Base-by-base conservation (phyloP, 2,797 vertebrate genomes). In the Leptodactylus fallax region DNA sequence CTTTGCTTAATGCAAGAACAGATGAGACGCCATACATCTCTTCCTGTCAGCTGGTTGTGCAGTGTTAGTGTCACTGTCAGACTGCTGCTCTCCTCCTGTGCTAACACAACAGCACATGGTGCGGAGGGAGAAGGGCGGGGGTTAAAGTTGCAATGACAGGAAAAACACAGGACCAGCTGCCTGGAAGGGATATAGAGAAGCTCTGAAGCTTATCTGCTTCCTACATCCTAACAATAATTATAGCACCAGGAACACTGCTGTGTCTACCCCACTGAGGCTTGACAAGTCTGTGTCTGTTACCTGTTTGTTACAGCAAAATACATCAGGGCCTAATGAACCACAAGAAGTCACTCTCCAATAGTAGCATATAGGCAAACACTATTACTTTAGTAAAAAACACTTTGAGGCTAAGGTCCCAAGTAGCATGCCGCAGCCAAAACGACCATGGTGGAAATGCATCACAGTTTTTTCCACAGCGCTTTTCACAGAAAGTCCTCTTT, bases 171-270 rank as follows among this genome's bases (percentile, higher is more conserved):
- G 36, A 67, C 51, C 88, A 89, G 88, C 84, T 86, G 88, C 71
- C 84, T 86, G 88, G 79, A 89, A 86, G 88, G 87, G 81, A 88
- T 88, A 80, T 63, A 85, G 55, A 77, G 61, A 36, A 58, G 88
- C 51, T 89, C 84, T 69, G 84, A 89, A 81, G 84, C 84, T 89
- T 85, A 89, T 89, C 84, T 89, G 79, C 84, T 89, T 81, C 79
- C 84, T 87, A 85, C 85, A 86, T 87, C 80, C 85, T 74, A 81
- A 61, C 79, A 86, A 61, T 83, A 83, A 89, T 89, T 86, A 83
- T 79, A 87, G 56, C 78, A 88, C 65, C 56, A 67, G 67, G 23
- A 76, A 47, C 72, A 72, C 63, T 80, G 51, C 45, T 72, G 74
- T 79, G 61, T 61, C 61, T 81, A n/a, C 58, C 25, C 36, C 25